phyloP scores from a whole-genome alignment of 2,888 invertebrate genomes.

The Parnassius mnemosyne region DNA sequence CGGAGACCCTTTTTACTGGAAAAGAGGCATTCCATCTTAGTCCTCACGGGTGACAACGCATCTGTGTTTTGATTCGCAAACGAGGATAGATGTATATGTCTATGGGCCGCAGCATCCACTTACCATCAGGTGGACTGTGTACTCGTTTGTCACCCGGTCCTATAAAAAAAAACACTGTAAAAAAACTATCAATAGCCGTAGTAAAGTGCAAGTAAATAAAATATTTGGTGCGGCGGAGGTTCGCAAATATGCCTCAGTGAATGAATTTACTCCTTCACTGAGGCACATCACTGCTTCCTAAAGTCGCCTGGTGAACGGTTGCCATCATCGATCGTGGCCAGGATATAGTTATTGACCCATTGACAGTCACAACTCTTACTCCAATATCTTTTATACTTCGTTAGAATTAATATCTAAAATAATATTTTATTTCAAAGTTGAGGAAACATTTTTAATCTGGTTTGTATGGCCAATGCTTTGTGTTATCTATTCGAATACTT shows the following conservation, averaged over 20 bases:
- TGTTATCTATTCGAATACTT: slow-evolving; percentile 25
- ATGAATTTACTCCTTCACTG: slow-evolving; percentile 46
- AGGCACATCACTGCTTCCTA: slow-evolving; percentile 49
- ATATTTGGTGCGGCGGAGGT: background rate
- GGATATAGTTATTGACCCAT: slow-evolving; percentile 61
- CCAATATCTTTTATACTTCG: slow-evolving; percentile 44
- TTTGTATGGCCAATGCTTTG: slow-evolving; percentile 25
- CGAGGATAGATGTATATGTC: too few relatives aligned
- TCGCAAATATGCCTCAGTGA: slow-evolving; percentile 17
- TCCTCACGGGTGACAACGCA: too few relatives aligned
- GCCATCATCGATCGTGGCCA: slow-evolving; percentile 69
- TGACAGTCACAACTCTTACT: slow-evolving; percentile 46
- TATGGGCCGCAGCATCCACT: too few relatives aligned
- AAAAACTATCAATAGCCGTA: too few relatives aligned
- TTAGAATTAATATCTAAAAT: slow-evolving; percentile 33
- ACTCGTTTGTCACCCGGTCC: too few relatives aligned
- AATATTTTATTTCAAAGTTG: slow-evolving; percentile 23
- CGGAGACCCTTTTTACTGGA: too few relatives aligned
- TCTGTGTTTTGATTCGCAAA: too few relatives aligned
- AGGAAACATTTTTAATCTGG: background rate
- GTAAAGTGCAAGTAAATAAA: background rate
- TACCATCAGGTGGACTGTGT: too few relatives aligned
- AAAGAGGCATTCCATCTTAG: too few relatives aligned
- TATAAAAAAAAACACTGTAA: too few relatives aligned
- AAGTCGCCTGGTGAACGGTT: slow-evolving; percentile 44